Evolutionary conservation across 2,888 invertebrate genomes (phyloP), one percentile per base, ranked within the genome.

Genomic region (Troilus luridus): DNA sequence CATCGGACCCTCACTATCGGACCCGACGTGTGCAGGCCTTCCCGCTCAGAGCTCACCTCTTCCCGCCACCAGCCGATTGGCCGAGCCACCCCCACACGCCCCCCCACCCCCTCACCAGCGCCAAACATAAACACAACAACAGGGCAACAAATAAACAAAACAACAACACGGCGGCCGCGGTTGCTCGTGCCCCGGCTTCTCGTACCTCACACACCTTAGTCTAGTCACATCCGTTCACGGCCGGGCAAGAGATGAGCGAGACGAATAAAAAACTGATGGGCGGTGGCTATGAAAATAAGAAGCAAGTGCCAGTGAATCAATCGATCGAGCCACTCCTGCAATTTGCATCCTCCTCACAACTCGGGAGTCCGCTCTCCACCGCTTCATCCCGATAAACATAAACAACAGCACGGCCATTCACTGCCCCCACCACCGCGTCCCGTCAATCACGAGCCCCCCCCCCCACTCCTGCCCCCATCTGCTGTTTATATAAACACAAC

Each of bases 271-370:
- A 64, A 27, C 3, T n/a, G 54, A 64, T 17, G 62, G 89, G 89
- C 89, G 89, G 60, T 89, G 89, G 89, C 89, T 89, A 89, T 89
- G 89, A 89, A 89, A 89, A 89, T 89, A 89, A 89, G 64, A 64
- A 64, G 89, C 21, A 54, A 54, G 89, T 54, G 60, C 9, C 17
- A 89, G 17, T 89, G 91, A 91, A 91, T 92, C 91, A 91, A 91
- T 91, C 92, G 92, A 91, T 91, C 88, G 91, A 59, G 91, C 89
- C 88, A 81, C 92, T 81, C 91, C 88, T 89, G 92, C 90, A 88
- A 91, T 91, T 91, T 91, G 90, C 92, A 85, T 91, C 91, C 91
- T 54, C 90, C 56, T 88, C 12, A 11, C 12, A 6, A 88, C 81
- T 27, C 62, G 89, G 67, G 58, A 85, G 10, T 10, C 60, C 81